Base-by-base conservation (phyloP, 2,888 invertebrate species). In the Blera fallax region DNA sequence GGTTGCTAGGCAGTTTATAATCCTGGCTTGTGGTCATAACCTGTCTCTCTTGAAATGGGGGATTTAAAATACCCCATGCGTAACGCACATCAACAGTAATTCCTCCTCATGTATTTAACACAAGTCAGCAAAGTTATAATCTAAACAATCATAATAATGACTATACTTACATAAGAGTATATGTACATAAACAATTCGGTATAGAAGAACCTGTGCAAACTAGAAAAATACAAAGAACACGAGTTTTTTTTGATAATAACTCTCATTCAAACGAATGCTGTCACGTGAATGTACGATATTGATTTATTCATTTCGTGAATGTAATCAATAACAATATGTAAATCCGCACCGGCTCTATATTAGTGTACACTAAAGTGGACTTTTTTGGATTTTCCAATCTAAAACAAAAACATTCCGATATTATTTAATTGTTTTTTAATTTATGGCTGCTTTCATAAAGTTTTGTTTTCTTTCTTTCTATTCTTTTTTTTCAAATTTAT, bases 261-360 rank as follows among this genome's bases (percentile, higher is more conserved):
- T 48, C 10, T 7, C 48, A 18, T 48, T 48, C 11, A 48, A 48
- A 48, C 52, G 10, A 27, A n/a, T 52, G 27, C 14, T 18, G 48
- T 52, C 52, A 48, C 48, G 52, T 52, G 52, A 27, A 14, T 3
- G 52, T 52, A 14, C 14, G 14, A 52, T 52, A 52, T 29, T 52
- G 52, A 52, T 52, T 52, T 52, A 52, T 52, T 29, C 52, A 7
- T 29, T 14, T 52, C 52, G 29, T 52, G 52, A 29, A 52, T 52
- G 52, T 52, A 52, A 52, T 21, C 27, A 52, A 52, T 52, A 52
- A 29, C 52, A 52, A 52, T 52, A 52, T 52, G 27, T 27, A 6
- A 29, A 52, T 27, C 7, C 29, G 16, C 43, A 14, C 24, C 16
- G 16, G 16, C 16, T 14, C 14, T 10, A 34, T 34, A 34, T 10